Percentiles rank a stretch among this genome's conserved stretches.
phyloP scores from a whole-genome alignment of 2,888 invertebrate genomes.

The Lapara coniferarum region DNA sequence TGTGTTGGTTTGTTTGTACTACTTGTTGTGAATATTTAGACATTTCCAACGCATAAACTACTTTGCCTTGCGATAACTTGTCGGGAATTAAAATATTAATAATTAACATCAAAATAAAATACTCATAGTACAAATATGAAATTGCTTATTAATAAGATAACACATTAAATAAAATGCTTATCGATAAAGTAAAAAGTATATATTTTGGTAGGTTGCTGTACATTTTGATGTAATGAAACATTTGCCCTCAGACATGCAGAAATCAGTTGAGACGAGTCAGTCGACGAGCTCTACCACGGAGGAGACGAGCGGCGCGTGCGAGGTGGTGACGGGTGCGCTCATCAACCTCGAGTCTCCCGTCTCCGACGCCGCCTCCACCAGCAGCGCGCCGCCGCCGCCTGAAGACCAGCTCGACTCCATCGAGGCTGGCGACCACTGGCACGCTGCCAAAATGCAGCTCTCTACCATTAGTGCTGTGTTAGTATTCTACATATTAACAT shows the following conservation, averaged over 20 bases:
- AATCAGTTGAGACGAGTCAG: conserved; percentile 72
- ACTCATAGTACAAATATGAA: background rate
- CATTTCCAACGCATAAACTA: background rate
- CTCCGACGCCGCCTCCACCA: conserved; percentile 53
- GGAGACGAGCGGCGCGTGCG: conserved; percentile 58
- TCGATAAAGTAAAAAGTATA: background rate
- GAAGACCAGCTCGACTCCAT: conserved; percentile 77
- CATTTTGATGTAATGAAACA: background rate
- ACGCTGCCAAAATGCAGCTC: conserved; percentile 64
- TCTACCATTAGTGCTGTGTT: conserved; percentile 70
- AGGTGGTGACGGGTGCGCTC: conserved; percentile 73
- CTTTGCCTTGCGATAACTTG: background rate
- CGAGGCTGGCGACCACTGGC: conserved; percentile 74
- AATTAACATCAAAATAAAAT: background rate
- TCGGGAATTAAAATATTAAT: background rate
- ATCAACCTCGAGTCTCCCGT: conserved; percentile 76
- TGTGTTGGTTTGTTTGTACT: background rate
- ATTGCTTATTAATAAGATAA: background rate
- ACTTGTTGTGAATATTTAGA: background rate
- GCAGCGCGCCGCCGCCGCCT: conserved; percentile 41
- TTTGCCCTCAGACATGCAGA: conserved; percentile 60
- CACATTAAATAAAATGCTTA: background rate
- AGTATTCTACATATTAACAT: conserved; percentile 41
- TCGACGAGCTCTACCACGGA: conserved; percentile 73
- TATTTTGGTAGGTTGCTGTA: background rate